Evolutionary conservation across 2,888 invertebrate species (phyloP), one percentile per base, ranked within the genome.

Genomic region (Spatulosminthurus flaviceps): DNA sequence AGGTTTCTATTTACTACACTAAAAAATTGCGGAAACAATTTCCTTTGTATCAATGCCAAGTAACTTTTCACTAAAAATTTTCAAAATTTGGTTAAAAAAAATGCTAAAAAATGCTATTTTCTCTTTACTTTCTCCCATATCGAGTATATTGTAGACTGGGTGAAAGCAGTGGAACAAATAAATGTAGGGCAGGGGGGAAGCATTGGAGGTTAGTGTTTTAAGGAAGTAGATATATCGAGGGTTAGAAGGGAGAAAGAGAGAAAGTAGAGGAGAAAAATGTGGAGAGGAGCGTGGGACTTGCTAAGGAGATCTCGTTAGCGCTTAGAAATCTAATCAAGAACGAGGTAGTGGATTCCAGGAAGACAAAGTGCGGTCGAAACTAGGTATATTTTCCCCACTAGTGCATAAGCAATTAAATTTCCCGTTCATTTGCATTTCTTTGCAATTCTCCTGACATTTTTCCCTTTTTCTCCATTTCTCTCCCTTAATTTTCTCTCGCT

Each of bases 351-450:
- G 67, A 67, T 67, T 67, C 67, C 67, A 28, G n/a, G 19, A 67
- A 67, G 26, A 67, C 67, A 28, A 67, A 67, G 26, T 67, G 67
- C 67, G 67, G 67, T 67, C 26, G 26, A 29, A 67, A 26, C 67
- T 19, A 67, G 19, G 26, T 26, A 28, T 21, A 60, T 41, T 72
- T 77, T 78, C 71, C 64, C 72, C 64, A 64, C 66, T 71, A 70
- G 21, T 71, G 78, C 60, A 78, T 72, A 78, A 78, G 72, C 79
- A 79, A 79, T 79, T 79, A 79, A 79, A 76, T 79, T 79, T 79
- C 79, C 29, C 70, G 60, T 76, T 79, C 79, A 79, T 79, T 79
- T 79, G 76, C 79, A 79, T 79, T 79, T 79, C 76, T 76, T 71
- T 42, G 70, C 79, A 75, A 79, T 79, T 79, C 74, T 79, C 79